Conservation (phyloP, 2,113 vertebrate species). For the Trinectes maculatus region DNA sequence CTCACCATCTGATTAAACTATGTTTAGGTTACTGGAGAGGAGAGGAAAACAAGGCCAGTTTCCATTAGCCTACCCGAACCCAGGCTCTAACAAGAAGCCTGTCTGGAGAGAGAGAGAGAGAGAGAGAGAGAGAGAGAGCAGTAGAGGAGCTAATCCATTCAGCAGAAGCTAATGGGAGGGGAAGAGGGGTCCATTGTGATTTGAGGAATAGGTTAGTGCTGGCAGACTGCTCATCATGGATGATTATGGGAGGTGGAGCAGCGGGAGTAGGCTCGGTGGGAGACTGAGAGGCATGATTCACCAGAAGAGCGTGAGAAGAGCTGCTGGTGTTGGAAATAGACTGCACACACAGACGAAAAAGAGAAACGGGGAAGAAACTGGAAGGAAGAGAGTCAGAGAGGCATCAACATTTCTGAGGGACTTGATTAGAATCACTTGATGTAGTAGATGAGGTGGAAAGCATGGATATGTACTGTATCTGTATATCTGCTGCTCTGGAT, state of each 20-base stretch:
- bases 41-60: constrained; percentile 70
- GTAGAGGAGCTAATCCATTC: constrained; percentile 75
- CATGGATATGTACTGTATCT: constrained; percentile 15
- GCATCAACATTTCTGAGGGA: constrained; percentile 6
- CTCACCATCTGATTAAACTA: constrained; percentile 74
- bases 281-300: constrained; percentile 63
- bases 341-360: constrained; percentile 20
- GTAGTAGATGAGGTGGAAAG: constrained; percentile 26
- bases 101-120: constrained; percentile 53
- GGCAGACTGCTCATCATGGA: constrained; percentile 79
- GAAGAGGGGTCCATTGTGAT: constrained; percentile 78
- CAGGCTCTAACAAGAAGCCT: constrained; percentile 65
- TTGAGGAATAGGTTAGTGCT: constrained; percentile 79
- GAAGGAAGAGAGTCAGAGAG: background rate
- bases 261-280: constrained; percentile 65
- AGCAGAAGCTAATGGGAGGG: constrained; percentile 77
- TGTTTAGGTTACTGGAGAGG: constrained; percentile 63
- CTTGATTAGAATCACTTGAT: constrained; percentile 33
- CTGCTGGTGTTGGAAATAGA: constrained; percentile 44
- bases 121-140: constrained; percentile 56
- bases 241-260: constrained; percentile 79
- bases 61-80: constrained; percentile 72
- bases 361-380: background rate
- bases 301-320: constrained; percentile 44
- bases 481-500: constrained; percentile 24